A percentile compares a stretch with the other conserved stretches of the same genome.
These are phyloP conservation scores for Myodes glareolus DNA, from an alignment of 2,113 vertebrate genomes.

Conservation along the genomic window DNA sequence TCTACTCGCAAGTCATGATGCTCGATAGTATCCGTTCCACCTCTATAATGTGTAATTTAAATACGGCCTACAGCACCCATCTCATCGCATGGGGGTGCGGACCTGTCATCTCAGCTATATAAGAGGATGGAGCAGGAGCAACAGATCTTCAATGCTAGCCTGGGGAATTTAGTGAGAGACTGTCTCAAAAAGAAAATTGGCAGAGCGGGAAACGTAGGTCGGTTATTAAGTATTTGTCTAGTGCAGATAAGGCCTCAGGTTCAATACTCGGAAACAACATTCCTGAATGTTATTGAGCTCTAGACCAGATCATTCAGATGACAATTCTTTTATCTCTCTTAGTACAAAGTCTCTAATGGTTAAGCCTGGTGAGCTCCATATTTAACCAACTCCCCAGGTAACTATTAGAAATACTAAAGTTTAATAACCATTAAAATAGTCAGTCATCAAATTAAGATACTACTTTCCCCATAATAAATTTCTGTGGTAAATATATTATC, in stretches of 20 bases:
- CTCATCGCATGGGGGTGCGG: background rate
- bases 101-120: background rate
- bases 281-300: background rate
- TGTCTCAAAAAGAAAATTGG: background rate
- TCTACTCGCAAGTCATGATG: background rate
- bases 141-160: background rate
- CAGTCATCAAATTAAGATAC: slow-evolving; percentile 40
- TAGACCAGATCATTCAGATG: background rate
- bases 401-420: slow-evolving; percentile 6
- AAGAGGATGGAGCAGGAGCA: background rate
- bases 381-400: background rate
- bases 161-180: background rate
- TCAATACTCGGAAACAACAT: background rate
- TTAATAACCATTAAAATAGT: slow-evolving; percentile 4
- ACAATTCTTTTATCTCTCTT: background rate
- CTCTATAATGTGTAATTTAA: background rate
- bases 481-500: background rate
- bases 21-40: background rate
- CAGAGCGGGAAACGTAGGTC: fast-evolving
- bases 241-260: background rate
- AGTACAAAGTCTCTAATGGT: background rate
- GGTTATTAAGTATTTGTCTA: background rate
- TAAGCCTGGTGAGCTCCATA: background rate
- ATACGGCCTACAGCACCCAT: background rate
- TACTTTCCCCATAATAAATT: slow-evolving; percentile 7